These are phyloP conservation scores for Sebastes nivosus DNA, from an alignment of 2,797 vertebrate genomes.

Conservation along the genomic window DNA sequence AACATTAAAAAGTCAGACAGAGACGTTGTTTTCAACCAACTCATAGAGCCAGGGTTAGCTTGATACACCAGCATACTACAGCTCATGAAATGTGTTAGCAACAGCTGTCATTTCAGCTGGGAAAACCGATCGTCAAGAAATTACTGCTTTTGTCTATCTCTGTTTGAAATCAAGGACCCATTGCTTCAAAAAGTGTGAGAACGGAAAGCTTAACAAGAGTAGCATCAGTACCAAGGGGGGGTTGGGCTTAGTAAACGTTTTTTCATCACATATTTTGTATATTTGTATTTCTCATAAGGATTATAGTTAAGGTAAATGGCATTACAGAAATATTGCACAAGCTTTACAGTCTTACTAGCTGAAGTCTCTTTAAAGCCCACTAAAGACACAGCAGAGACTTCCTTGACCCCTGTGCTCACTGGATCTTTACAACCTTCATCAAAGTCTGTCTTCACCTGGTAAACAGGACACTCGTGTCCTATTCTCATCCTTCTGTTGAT, in stretches of 20 bases:
- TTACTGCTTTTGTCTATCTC: background rate
- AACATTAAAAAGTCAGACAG: background rate
- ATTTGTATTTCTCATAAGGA: background rate
- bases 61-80: background rate
- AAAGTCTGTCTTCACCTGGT: constrained; percentile 38
- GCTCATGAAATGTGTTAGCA: background rate
- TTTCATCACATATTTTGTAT: background rate
- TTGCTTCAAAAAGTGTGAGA: background rate
- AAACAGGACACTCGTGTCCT: constrained; percentile 55
- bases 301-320: background rate
- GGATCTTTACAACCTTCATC: constrained; percentile 36
- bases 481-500: constrained; percentile 38
- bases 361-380: background rate
- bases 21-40: background rate
- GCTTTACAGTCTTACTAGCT: background rate
- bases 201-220: background rate
- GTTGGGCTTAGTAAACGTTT: background rate
- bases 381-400: constrained; percentile 25
- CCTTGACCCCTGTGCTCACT: constrained; percentile 2
- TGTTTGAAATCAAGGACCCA: background rate
- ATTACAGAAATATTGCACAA: background rate
- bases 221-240: background rate
- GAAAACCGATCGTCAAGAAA: background rate
- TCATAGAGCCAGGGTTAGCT: background rate
- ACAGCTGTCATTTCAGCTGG: background rate